phyloP scores from a whole-genome alignment of 2,797 vertebrate species.

The Staurois parvus region DNA sequence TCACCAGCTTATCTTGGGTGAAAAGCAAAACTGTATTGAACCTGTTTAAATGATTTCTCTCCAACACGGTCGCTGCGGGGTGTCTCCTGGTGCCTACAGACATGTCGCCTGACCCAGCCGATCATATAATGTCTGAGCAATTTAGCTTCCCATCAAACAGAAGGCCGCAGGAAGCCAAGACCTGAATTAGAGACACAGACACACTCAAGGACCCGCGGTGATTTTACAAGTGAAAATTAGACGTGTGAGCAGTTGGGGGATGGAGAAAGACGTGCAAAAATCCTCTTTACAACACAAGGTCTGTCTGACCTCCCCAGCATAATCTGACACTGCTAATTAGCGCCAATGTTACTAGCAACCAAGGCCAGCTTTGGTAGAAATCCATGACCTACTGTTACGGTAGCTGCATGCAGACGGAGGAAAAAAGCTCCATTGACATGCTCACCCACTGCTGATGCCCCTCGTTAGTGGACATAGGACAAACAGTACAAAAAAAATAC shows the following conservation, averaged over 20 bases:
- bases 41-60: no score
- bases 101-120: no score
- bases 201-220: background rate
- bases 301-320: constrained; percentile 46
- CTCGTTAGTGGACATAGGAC: background rate
- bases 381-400: background rate
- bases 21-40: no score
- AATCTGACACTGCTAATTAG: constrained; percentile 59
- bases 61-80: no score
- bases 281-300: constrained; percentile 51
- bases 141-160: background rate
- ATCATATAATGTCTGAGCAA: background rate
- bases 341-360: constrained; percentile 17
- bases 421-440: background rate
- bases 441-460: background rate
- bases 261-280: constrained; percentile 13
- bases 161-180: background rate
- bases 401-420: background rate
- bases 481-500: no score
- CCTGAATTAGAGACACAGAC: background rate
- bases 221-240: constrained; percentile 7
- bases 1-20: no score
- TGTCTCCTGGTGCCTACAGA: no score
- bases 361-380: background rate
- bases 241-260: background rate